Conservation (phyloP, 1,140 invertebrate genomes). For the Drosophila yakuba region DNA sequence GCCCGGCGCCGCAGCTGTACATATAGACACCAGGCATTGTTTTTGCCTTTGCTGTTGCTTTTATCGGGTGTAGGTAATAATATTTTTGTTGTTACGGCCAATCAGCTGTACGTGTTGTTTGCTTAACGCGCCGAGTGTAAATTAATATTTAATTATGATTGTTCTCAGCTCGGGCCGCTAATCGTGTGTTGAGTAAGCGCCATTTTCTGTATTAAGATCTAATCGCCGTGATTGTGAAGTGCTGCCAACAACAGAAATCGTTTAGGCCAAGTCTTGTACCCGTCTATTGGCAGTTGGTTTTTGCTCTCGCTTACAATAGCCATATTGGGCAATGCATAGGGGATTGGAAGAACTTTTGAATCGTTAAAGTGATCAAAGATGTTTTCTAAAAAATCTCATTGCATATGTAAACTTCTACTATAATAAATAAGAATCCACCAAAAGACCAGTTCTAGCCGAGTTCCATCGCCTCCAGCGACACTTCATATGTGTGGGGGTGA, state of each 20-base stretch:
- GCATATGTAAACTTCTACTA: no score
- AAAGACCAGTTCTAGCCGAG: constrained; percentile 2
- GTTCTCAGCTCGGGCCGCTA: constrained; percentile 44
- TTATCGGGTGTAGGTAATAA: constrained; percentile 6
- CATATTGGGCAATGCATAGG: constrained; percentile 14
- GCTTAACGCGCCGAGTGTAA: constrained; percentile 77
- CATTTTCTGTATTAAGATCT: constrained; percentile 71
- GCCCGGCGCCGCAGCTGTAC: constrained; percentile 54
- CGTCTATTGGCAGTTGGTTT: constrained; percentile 45
- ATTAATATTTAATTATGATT: constrained; percentile 81
- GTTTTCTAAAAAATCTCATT: no score
- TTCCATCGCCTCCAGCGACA: neutral
- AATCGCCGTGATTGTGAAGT: constrained; percentile 58
- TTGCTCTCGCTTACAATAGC: constrained; percentile 12
- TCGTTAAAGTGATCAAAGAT: neutral
- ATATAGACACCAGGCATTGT: constrained; percentile 34
- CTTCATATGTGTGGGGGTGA: constrained; percentile 9
- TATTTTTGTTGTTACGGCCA: constrained; percentile 33
- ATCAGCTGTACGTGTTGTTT: constrained; percentile 69
- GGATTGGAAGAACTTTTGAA: neutral
- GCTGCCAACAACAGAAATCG: constrained; percentile 57
- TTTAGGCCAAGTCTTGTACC: constrained; percentile 30
- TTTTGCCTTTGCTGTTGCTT: constrained; percentile 11
- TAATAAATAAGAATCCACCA: neutral
- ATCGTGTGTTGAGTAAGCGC: constrained; percentile 61